phyloP scores from a whole-genome alignment of 92 coral and sea anemone genomes.

The Paragorgia papillata region DNA sequence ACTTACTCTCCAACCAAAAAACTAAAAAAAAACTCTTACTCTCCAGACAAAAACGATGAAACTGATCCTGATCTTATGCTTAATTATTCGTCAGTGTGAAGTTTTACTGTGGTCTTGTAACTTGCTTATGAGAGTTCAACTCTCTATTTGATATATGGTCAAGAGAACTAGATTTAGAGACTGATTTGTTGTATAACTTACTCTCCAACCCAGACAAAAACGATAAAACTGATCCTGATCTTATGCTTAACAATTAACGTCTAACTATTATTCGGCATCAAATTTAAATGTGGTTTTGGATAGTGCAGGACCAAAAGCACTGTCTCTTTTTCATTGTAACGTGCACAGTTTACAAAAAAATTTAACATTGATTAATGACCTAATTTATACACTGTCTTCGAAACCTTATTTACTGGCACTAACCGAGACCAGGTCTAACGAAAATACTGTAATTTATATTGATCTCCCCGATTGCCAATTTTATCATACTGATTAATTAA shows the following conservation, averaged over 20 bases:
- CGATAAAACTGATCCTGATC: conserved; percentile 44
- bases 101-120: no score
- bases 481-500: conserved; percentile 3
- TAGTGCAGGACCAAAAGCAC: conserved; percentile 15
- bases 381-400: neutral
- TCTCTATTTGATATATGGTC: no score
- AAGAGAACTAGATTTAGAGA: neutral
- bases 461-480: neutral
- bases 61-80: no score
- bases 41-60: no score
- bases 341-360: conserved; percentile 51
- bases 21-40: no score
- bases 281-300: conserved; percentile 28
- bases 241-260: conserved; percentile 27
- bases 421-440: conserved; percentile 25
- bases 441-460: conserved; percentile 11
- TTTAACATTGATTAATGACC: conserved; percentile 21
- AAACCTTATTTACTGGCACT: conserved; percentile 2
- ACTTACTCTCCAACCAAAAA: no score
- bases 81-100: no score
- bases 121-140: no score
- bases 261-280: conserved; percentile 28
- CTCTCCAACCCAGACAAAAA: conserved; percentile 36
- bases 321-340: conserved; percentile 50
- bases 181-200: conserved; percentile 42